Percentiles rank a stretch among this genome's conserved stretches.
Evolutionary conservation across 2,888 invertebrate genomes (phyloP).

Genomic region (Netelia fuscicornis): DNA sequence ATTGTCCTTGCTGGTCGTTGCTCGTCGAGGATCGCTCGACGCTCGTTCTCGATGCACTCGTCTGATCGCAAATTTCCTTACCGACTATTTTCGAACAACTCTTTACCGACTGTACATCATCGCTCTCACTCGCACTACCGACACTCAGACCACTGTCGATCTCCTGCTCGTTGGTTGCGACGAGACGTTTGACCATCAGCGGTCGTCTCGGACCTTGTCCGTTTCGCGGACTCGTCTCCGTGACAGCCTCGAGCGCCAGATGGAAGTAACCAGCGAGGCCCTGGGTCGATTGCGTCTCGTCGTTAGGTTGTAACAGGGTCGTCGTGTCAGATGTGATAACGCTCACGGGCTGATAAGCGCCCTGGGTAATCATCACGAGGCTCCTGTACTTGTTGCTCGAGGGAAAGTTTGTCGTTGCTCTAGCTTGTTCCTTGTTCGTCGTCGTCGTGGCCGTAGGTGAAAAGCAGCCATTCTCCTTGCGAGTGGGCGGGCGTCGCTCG

Average conservation of each 20-base stretch:
- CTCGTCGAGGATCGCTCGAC: constrained; percentile 66
- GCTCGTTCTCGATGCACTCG: constrained; percentile 67
- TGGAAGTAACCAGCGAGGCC: constrained; percentile 84
- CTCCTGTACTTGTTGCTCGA: constrained; percentile 90
- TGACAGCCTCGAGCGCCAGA: constrained; percentile 83
- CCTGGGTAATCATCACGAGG: constrained; percentile 95
- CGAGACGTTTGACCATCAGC: constrained; percentile 79
- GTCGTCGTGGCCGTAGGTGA: constrained; percentile 54
- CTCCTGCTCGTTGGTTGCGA: constrained; percentile 70
- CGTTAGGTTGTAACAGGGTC: constrained; percentile 87
- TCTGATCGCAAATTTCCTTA: constrained; percentile 43
- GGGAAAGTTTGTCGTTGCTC: constrained; percentile 61
- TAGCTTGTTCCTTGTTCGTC: constrained; percentile 52
- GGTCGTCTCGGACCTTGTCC: constrained; percentile 78
- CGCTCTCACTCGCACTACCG: constrained; percentile 83
- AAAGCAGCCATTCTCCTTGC: constrained; percentile 80
- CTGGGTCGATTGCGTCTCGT: constrained; percentile 87
- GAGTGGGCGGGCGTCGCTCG: constrained; percentile 83
- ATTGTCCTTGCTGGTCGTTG: constrained; percentile 37
- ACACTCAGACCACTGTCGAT: constrained; percentile 82
- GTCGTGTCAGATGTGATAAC: constrained; percentile 92
- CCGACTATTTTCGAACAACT: constrained; percentile 70
- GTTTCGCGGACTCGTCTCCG: constrained; percentile 76
- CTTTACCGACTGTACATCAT: constrained; percentile 80
- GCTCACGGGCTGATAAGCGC: constrained; percentile 88